These are phyloP conservation scores for Temnopleurus reevesii DNA, from an alignment of 53 echinoderm and acorn worm species.

Conservation along the genomic window DNA sequence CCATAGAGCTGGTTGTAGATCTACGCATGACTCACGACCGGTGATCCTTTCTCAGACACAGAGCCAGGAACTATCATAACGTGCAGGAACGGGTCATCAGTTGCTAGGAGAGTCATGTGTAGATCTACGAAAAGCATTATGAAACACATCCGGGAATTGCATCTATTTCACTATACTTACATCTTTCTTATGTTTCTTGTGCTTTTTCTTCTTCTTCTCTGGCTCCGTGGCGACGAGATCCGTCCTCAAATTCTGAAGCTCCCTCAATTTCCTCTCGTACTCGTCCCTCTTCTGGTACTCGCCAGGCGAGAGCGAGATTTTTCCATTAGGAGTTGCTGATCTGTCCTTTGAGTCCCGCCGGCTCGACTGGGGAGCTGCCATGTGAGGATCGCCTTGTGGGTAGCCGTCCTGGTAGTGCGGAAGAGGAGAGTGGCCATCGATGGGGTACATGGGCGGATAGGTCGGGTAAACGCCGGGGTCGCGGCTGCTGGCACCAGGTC, in stretches of 20 bases:
- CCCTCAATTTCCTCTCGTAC: constrained; percentile 76
- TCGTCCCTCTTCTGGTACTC: constrained; percentile 77
- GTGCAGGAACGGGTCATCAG: too few species aligned
- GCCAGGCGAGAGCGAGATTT: constrained; percentile 77
- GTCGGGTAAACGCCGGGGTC: constrained; percentile 54
- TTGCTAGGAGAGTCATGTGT: too few species aligned
- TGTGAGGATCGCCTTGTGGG: background rate
- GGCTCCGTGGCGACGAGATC: constrained; percentile 46
- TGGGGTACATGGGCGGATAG: constrained; percentile 42
- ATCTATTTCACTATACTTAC: too few species aligned
- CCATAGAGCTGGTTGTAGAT: too few species aligned
- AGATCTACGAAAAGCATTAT: too few species aligned
- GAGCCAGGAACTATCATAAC: too few species aligned
- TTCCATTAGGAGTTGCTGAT: constrained; percentile 26
- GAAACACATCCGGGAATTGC: too few species aligned
- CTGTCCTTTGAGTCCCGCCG: constrained; percentile 38
- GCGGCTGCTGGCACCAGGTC: constrained; percentile 31
- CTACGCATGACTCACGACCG: too few species aligned
- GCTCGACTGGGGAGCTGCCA: background rate
- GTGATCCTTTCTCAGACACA: too few species aligned
- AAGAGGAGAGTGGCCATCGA: constrained; percentile 43
- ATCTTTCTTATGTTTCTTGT: constrained; percentile 67
- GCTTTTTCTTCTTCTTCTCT: constrained; percentile 68
- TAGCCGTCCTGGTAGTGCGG: constrained; percentile 51
- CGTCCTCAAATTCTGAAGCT: constrained; percentile 75